Percentiles rank a stretch among this genome's conserved stretches.
These are phyloP conservation scores for Magallana angulata DNA, from an alignment of 1,140 invertebrate genomes.

Conservation along the genomic window DNA sequence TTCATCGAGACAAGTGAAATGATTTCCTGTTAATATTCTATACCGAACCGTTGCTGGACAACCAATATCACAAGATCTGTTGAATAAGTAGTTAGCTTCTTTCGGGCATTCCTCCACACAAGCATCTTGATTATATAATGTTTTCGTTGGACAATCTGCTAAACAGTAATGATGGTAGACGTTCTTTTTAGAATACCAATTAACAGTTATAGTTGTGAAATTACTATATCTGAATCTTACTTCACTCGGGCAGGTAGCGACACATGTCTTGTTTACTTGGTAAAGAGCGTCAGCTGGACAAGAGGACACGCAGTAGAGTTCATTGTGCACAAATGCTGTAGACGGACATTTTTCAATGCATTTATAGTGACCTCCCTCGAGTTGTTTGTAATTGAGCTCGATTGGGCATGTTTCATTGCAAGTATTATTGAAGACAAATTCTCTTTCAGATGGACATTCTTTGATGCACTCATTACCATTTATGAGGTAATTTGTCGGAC, in stretches of 20 bases:
- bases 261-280: slow-evolving; percentile 1
- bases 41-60: not conserved
- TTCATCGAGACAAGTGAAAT: not conserved
- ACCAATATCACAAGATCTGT: not conserved
- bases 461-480: not conserved
- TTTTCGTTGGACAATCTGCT: not conserved
- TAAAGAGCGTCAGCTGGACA: slow-evolving; percentile 8
- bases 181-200: not conserved
- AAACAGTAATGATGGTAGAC: not conserved
- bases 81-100: not conserved
- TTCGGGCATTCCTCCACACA: not conserved
- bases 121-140: not conserved
- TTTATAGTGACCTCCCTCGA: not conserved
- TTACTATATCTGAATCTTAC: not conserved
- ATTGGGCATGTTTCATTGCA: not conserved
- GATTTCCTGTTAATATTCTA: not conserved
- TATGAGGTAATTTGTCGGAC: not conserved
- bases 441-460: not conserved
- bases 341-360: not conserved
- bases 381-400: not conserved
- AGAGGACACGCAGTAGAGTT: not conserved
- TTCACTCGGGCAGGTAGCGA: not conserved
- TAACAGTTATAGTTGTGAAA: not conserved
- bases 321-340: not conserved
- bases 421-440: not conserved